A percentile compares a stretch with the other conserved stretches of the same genome.
phyloP scores from a whole-genome alignment of 2,797 vertebrate species.

The Labeo calbasu region DNA sequence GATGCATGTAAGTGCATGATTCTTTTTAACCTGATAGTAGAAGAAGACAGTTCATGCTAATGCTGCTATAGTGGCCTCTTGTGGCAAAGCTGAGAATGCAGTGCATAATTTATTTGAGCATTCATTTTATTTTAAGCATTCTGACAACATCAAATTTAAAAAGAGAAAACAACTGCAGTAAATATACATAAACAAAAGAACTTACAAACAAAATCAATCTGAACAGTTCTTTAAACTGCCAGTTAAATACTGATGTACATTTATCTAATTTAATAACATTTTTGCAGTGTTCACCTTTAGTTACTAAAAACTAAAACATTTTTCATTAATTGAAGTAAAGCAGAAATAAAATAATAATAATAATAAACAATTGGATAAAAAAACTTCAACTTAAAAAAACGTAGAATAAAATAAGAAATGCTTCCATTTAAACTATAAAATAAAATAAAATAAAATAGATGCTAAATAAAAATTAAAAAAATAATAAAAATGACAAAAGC shows the following conservation, averaged over 20 bases:
- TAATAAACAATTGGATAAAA: neutral
- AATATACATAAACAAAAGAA: neutral
- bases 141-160: neutral
- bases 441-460: neutral
- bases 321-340: neutral
- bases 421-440: neutral
- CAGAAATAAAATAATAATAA: neutral
- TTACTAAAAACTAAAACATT: neutral
- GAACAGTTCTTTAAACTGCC: neutral
- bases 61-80: neutral
- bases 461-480: neutral
- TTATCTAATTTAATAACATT: neutral
- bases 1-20: neutral
- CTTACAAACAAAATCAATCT: neutral
- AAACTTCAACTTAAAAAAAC: neutral
- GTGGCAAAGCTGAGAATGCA: neutral
- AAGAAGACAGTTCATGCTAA: neutral
- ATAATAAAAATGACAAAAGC: neutral
- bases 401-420: neutral
- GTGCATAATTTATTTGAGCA: neutral
- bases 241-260: neutral
- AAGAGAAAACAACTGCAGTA: neutral
- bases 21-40: neutral
- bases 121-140: too few relatives aligned
- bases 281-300: neutral